Base-by-base conservation (phyloP, 2,888 invertebrate genomes). In the Drosophila nr. perissopoda region DNA sequence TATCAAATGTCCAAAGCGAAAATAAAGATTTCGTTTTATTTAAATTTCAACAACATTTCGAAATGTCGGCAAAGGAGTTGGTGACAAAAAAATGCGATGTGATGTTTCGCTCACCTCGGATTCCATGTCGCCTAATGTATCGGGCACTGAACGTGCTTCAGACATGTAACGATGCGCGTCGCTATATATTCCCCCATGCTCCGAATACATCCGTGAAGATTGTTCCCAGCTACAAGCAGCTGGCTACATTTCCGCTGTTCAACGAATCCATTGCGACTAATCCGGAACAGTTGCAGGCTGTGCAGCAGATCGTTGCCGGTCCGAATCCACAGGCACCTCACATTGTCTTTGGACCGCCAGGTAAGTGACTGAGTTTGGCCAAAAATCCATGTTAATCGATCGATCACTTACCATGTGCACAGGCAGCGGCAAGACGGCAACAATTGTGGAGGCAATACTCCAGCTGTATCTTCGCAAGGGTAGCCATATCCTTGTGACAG, bases 261-360 rank as follows among this genome's bases (percentile, higher is more conserved):
- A 92, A 93, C 66, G 0, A 62, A 7, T 40, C 52, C 2, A 93
- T 96, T 40, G 92, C 91, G 53, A 76, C 79, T 0, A 96, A 96
- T 92, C 74, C 88, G 0, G 94, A 95, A 81, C 97, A 97, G 87
- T 93, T 93, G 76, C 93, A 93, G 62, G 96, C 96, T 1, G 96
- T 98, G 1, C 91, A 93, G 58, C 95, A 96, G 83, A 96, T 97
- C 64, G 87, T 96, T 7, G 93, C 94, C 25, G 95, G 95, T 13
- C 94, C 95, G 1, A 94, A 95, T 1, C 94, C 94, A 18, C 94
- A 94, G 2, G 94, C 94, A 2, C 98, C 98, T 0, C 98, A 97
- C 89, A 95, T 98, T 38, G 94, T 98, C 60, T 98, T 96, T 93
- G 98, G 98, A 18, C 98, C 98, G 40, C 98, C 98, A 54, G 98